Evolutionary conservation across 2,113 vertebrate genomes (phyloP).

Genomic region (Tragelaphus imberbis): DNA sequence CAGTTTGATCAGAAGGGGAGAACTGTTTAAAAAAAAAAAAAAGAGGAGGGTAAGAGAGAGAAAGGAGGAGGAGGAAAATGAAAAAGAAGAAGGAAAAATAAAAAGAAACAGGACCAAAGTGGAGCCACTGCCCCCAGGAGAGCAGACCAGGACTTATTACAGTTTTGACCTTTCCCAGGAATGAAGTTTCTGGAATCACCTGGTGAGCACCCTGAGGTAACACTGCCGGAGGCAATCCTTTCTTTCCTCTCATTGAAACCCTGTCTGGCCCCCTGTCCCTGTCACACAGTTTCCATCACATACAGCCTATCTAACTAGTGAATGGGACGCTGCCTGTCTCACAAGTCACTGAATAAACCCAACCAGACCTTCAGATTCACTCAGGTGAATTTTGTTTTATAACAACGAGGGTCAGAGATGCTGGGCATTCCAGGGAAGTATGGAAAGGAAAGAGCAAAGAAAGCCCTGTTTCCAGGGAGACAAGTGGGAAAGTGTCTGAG

Average conservation of each 20-base stretch:
- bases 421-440: background rate
- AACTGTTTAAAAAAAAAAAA: background rate
- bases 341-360: background rate
- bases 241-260: background rate
- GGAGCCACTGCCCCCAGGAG: background rate
- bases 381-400: background rate
- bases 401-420: background rate
- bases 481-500: rapidly evolving
- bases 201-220: background rate
- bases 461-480: background rate
- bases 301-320: background rate
- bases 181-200: background rate
- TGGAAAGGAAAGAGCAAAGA: background rate
- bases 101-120: background rate
- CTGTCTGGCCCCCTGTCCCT: background rate
- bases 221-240: background rate
- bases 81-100: background rate
- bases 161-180: background rate
- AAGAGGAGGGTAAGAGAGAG: background rate
- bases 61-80: background rate
- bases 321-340: background rate
- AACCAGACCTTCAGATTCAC: background rate
- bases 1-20: background rate
- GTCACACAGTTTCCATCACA: background rate
- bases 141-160: background rate